Base-by-base conservation (phyloP, 2,888 invertebrate genomes). In the Lapara coniferarum region DNA sequence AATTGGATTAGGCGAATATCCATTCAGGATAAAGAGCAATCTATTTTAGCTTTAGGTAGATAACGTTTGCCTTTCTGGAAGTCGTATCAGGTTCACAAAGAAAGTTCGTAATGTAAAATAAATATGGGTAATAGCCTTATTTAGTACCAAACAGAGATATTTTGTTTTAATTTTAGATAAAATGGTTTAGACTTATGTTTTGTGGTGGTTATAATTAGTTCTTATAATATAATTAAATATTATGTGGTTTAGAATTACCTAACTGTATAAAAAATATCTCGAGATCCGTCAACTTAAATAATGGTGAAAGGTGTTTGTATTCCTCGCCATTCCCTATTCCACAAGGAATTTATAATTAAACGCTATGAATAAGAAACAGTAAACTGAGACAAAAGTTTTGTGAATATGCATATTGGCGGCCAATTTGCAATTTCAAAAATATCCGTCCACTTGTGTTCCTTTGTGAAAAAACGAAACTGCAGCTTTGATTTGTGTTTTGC, bases 381-480 rank as follows among this genome's bases (percentile, higher is more conserved):
- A 80, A 72, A 78, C 25, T 63, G 77, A 78, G 79, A 80, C 77
- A 73, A 30, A 79, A 80, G 78, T 72, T 82, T 79, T 81, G 75
- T 78, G 79, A 82, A 79, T 83, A 89, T 89, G 88, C 84, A 90
- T 90, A 90, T 90, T 91, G 81, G 83, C 85, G 86, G 92, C 89
- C 85, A 92, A 92, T 91, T 83, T 91, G 90, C 89, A 91, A 90
- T 89, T 89, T 87, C 81, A 88, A 89, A 88, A 87, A 82, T 81
- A 84, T 81, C 78, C 78, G 74, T 72, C 72, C 80, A 75, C 80
- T 85, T 71, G 72, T 68, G 72, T 83, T 81, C 77, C 87, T 89
- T 90, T 87, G 85, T 82, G 74, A 76, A 74, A 78, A 74, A 79
- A 78, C 73, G 81, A 83, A 82, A 77, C 81, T 82, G 77, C 77